Percentiles rank a stretch among this genome's conserved stretches.
Evolutionary conservation across 2,797 vertebrate species (phyloP).

Genomic region (Chrosomus eos): DNA sequence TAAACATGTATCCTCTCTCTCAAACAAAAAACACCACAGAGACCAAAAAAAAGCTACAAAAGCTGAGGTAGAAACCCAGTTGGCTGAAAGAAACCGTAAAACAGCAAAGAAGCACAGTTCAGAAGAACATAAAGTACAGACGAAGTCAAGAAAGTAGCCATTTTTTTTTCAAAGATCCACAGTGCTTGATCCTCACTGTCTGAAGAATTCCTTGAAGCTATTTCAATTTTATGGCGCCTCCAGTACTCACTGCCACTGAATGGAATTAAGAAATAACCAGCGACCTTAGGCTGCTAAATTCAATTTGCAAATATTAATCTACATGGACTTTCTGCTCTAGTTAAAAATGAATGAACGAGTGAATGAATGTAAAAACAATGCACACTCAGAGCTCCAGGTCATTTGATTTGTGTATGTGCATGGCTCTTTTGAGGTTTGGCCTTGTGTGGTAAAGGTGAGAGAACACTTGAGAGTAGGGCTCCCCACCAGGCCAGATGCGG

Average conservation of each 20-base stretch:
- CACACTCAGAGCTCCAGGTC: conserved; percentile 32
- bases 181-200: conserved; percentile 49
- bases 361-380: conserved; percentile 61
- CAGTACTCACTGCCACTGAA: conserved; percentile 73
- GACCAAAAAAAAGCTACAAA: conserved; percentile 29
- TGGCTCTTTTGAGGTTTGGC: conserved; percentile 48
- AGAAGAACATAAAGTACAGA: not conserved
- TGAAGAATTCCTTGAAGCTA: conserved; percentile 70
- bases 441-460: conserved; percentile 55
- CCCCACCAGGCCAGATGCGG: conserved; percentile 70
- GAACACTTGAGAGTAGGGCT: conserved; percentile 65
- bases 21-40: conserved; percentile 36
- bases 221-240: conserved; percentile 72
- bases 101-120: conserved; percentile 25
- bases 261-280: conserved; percentile 77
- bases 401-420: conserved; percentile 35
- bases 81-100: conserved; percentile 30
- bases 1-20: conserved; percentile 40
- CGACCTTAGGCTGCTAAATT: conserved; percentile 73
- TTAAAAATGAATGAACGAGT: conserved; percentile 55
- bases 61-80: conserved; percentile 33
- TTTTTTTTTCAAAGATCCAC: not conserved
- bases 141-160: not conserved
- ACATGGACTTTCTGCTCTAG: conserved; percentile 53
- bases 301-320: conserved; percentile 72